Percentiles rank a stretch among this genome's conserved stretches.
Evolutionary conservation across 2,888 invertebrate species (phyloP).

Genomic region (Ectemnius continuus): DNA sequence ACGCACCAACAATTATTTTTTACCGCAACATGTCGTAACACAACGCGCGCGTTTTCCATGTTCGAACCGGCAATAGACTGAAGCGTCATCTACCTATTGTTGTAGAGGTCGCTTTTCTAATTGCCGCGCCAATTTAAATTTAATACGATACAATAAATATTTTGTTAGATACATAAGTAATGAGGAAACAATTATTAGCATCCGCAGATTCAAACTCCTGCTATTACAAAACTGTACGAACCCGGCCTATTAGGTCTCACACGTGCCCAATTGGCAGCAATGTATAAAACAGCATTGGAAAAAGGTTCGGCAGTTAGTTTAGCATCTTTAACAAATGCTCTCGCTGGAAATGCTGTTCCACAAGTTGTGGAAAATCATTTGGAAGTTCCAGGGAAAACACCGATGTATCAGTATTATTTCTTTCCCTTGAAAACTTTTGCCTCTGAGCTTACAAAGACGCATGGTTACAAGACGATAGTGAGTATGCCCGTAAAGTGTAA

Average conservation of each 20-base stretch:
- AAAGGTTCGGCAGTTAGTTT: constrained; percentile 69
- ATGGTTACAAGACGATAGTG: constrained; percentile 61
- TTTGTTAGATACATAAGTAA: too few species aligned
- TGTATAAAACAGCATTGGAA: constrained; percentile 78
- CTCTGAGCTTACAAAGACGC: constrained; percentile 69
- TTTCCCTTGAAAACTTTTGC: constrained; percentile 80
- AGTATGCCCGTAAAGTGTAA: constrained; percentile 14
- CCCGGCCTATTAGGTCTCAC: constrained; percentile 68
- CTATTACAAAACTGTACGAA: constrained; percentile 34
- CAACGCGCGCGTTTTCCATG: too few species aligned
- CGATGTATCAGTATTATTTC: constrained; percentile 79
- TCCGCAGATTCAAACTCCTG: constrained; percentile 30
- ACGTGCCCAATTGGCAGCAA: constrained; percentile 77
- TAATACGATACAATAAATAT: too few species aligned
- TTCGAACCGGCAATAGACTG: too few species aligned
- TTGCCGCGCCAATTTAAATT: too few species aligned
- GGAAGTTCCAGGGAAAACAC: constrained; percentile 52
- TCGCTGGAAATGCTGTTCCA: constrained; percentile 54
- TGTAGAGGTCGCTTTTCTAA: too few species aligned
- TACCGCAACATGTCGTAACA: too few species aligned
- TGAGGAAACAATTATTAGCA: too few species aligned
- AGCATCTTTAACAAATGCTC: constrained; percentile 56
- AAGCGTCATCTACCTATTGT: too few species aligned
- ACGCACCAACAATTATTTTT: too few species aligned
- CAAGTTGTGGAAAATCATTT: constrained; percentile 51